These are phyloP conservation scores for Nysson spinosus DNA, from an alignment of 2,888 invertebrate genomes.

Conservation along the genomic window DNA sequence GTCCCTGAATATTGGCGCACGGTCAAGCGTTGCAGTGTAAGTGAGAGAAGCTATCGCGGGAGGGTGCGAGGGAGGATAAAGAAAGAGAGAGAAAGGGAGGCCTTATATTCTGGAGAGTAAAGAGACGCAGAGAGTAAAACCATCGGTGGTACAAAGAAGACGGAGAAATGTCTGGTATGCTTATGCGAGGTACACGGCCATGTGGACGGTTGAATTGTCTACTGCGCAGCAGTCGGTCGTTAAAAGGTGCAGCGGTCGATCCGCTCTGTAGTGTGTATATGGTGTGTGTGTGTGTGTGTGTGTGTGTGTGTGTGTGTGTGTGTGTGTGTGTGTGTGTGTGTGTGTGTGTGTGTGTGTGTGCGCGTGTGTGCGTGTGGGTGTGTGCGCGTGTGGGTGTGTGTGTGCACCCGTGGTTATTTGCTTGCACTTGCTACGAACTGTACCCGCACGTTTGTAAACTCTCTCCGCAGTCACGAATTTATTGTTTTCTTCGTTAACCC, in stretches of 20 bases:
- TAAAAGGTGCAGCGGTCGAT: constrained; percentile 52
- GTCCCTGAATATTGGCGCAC: constrained; percentile 50
- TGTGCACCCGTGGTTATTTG: constrained; percentile 30
- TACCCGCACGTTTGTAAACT: constrained; percentile 27
- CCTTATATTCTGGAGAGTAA: constrained; percentile 38
- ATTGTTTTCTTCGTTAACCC: constrained; percentile 26
- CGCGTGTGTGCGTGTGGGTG: no score
- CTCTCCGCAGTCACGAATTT: constrained; percentile 20
- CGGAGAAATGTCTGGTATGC: constrained; percentile 47
- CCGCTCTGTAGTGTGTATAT: no score
- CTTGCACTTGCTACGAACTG: constrained; percentile 34
- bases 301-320: no score
- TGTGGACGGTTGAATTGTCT: constrained; percentile 42
- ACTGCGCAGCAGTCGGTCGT: constrained; percentile 59
- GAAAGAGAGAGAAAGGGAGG: constrained; percentile 34
- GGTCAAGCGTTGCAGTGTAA: constrained; percentile 37
- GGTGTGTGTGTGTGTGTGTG: no score
- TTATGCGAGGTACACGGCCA: constrained; percentile 38
- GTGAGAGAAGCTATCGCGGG: constrained; percentile 26
- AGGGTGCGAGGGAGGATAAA: constrained; percentile 30
- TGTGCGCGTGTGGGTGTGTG: no score
- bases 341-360: no score
- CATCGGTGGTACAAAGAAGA: constrained; percentile 38
- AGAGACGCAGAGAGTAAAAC: constrained; percentile 28
- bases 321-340: no score